A percentile compares a stretch with the other conserved stretches of the same genome.
Conservation (phyloP, 2,797 vertebrate genomes). For the Setipinna tenuifilis region DNA sequence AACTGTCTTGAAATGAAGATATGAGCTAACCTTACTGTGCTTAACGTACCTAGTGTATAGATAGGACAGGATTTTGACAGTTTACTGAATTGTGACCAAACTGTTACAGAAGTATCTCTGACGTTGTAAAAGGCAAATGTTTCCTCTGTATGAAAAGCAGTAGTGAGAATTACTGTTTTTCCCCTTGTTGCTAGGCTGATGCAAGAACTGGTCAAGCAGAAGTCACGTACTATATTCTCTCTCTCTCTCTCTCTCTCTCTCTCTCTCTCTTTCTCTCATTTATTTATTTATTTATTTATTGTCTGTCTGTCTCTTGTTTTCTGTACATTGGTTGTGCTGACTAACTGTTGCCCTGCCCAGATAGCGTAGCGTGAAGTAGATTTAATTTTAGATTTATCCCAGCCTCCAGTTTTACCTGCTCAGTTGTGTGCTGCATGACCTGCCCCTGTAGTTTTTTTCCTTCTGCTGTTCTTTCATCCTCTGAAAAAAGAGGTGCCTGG, state of each 20-base stretch:
- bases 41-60: neutral
- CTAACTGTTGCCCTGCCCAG: neutral
- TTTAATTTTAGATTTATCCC: neutral
- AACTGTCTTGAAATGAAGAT: neutral
- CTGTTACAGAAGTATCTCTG: neutral
- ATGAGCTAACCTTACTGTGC: neutral
- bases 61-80: neutral
- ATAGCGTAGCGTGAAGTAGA: neutral
- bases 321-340: neutral
- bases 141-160: neutral
- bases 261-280: conserved; percentile 6
- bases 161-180: conserved; percentile 4
- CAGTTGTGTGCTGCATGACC: neutral
- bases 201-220: neutral
- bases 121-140: neutral
- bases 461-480: neutral
- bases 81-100: neutral
- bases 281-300: neutral
- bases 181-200: neutral
- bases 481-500: neutral
- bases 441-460: neutral
- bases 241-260: neutral
- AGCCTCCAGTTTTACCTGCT: neutral
- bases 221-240: neutral
- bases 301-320: neutral